Evolutionary conservation across 2,888 invertebrate genomes (phyloP).

Genomic region (Pyrrhosoma nymphula): DNA sequence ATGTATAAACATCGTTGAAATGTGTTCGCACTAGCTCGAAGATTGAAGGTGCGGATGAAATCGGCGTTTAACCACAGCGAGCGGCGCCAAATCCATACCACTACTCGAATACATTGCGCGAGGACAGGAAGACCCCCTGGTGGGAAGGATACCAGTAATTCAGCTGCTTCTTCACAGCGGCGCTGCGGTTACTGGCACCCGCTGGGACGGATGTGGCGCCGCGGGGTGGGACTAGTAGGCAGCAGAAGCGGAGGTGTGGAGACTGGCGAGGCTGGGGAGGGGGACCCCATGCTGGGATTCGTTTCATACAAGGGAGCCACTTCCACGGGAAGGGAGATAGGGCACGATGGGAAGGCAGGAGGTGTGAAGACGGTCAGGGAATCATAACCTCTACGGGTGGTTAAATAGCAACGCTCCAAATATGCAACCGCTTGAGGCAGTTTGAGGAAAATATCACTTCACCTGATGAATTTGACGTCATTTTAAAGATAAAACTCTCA

Average conservation of each 20-base stretch:
- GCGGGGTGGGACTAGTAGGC: neutral
- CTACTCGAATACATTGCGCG: neutral
- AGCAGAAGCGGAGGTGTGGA: neutral
- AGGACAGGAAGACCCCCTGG: neutral
- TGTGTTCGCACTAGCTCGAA: too few species aligned
- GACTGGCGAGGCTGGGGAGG: neutral
- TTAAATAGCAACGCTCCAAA: too few species aligned
- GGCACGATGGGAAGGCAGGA: neutral
- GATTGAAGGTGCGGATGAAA: too few species aligned
- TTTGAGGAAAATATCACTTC: too few species aligned
- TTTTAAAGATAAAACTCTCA: too few species aligned
- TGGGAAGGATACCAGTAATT: neutral
- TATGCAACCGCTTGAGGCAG: too few species aligned
- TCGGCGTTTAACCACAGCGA: too few species aligned
- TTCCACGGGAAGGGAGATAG: neutral
- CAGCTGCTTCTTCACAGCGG: neutral
- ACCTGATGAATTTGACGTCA: too few species aligned
- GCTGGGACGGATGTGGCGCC: constrained; percentile 41
- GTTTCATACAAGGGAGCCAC: neutral
- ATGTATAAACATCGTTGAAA: too few species aligned
- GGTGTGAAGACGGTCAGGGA: neutral
- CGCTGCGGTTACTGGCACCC: neutral
- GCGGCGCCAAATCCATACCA: too few species aligned
- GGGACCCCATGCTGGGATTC: neutral
- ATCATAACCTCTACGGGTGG: too few species aligned